A percentile compares a stretch with the other conserved stretches of the same genome.
These are phyloP conservation scores for Arizona elegans DNA, from an alignment of 2,113 vertebrate genomes.

Conservation along the genomic window DNA sequence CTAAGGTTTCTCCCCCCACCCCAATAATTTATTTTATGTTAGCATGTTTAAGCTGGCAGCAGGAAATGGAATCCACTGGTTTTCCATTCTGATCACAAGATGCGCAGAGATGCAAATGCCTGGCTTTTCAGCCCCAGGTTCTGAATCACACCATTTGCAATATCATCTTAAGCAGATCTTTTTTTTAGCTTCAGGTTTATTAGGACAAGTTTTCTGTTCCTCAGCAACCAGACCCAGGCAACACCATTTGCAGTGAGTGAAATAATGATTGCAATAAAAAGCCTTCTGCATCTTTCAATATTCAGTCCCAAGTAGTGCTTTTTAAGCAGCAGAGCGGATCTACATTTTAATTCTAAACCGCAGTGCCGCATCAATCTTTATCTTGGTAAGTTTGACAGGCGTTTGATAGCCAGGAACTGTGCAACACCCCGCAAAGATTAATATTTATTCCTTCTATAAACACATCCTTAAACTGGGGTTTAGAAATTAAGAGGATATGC, in stretches of 20 bases:
- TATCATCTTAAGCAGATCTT: accelerated
- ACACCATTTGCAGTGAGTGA: accelerated
- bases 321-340: neutral
- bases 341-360: neutral
- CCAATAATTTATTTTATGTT: neutral
- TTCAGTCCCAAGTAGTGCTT: neutral
- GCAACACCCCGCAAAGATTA: neutral
- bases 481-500: neutral
- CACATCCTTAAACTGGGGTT: neutral
- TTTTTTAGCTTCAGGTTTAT: neutral
- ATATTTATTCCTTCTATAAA: neutral
- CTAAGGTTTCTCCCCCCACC: neutral
- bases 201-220: neutral
- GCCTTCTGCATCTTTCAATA: neutral
- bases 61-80: neutral
- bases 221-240: neutral
- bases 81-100: neutral
- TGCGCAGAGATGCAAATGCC: accelerated
- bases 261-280: neutral
- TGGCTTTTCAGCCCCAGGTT: accelerated
- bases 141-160: accelerated
- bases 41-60: neutral
- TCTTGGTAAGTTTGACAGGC: neutral
- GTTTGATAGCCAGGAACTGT: neutral
- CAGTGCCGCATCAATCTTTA: neutral